These are phyloP conservation scores for Euplagia quadripunctaria DNA, from an alignment of 2,888 invertebrate species.

Conservation along the genomic window DNA sequence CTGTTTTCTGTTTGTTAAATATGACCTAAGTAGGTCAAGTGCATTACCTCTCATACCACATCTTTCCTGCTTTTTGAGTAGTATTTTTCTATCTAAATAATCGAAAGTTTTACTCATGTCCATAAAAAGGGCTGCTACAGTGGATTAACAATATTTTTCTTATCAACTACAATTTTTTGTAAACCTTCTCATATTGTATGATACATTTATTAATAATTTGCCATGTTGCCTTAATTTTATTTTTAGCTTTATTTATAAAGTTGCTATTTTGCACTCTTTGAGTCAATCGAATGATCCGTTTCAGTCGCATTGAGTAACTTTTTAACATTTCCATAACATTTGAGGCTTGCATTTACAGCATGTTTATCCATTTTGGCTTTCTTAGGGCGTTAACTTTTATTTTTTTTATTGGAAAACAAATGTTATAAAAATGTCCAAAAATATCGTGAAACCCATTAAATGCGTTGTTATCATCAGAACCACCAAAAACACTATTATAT, in stretches of 20 bases:
- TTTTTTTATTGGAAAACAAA: slow-evolving; percentile 11
- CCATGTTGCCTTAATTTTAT: slow-evolving; percentile 23
- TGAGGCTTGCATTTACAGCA: slow-evolving; percentile 19
- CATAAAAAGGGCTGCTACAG: background rate
- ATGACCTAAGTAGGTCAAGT: too few relatives aligned
- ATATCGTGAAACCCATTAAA: slow-evolving; percentile 17
- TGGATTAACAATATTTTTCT: background rate
- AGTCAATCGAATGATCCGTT: slow-evolving; percentile 6
- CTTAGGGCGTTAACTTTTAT: slow-evolving; percentile 9
- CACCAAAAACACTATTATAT: background rate
- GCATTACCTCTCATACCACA: too few relatives aligned
- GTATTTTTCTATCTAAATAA: background rate
- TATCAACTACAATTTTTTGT: background rate
- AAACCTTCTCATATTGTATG: slow-evolving; percentile 6
- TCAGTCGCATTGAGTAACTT: slow-evolving; percentile 9
- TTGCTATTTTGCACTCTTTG: slow-evolving; percentile 10
- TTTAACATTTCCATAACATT: slow-evolving; percentile 12
- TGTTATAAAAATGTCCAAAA: slow-evolving; percentile 8
- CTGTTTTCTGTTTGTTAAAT: too few relatives aligned
- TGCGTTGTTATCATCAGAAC: slow-evolving; percentile 4
- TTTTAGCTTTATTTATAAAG: slow-evolving; percentile 19
- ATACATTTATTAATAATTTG: slow-evolving; percentile 15
- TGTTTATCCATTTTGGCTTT: slow-evolving; percentile 12
- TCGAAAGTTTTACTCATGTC: slow-evolving; percentile 8
- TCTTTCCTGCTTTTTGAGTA: too few relatives aligned